Conservation (phyloP, 1,140 invertebrate genomes). For the Drosophila setifemur region DNA sequence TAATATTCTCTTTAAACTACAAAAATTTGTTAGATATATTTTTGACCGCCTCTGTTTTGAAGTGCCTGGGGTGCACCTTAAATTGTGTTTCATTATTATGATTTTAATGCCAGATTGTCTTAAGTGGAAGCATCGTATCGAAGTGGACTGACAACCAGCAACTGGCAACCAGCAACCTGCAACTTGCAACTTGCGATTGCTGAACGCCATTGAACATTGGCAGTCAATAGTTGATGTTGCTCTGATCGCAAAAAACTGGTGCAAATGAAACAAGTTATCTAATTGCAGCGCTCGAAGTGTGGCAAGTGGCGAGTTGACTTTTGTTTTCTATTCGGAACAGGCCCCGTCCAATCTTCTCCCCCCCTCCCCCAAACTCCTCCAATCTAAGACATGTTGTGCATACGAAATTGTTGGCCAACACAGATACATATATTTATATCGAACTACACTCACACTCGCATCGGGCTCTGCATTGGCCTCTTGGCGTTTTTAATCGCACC, state of each 20-base stretch:
- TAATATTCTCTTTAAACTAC: too few species aligned
- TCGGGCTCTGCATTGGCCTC: slow-evolving; percentile 43
- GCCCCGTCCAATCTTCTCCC: slow-evolving; percentile 5
- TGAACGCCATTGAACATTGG: slow-evolving; percentile 79
- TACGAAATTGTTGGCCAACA: slow-evolving; percentile 66
- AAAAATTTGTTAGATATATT: not conserved
- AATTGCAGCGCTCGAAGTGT: slow-evolving; percentile 71
- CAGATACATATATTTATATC: not conserved
- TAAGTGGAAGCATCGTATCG: slow-evolving; percentile 54
- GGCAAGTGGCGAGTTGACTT: slow-evolving; percentile 78
- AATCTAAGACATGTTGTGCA: slow-evolving; percentile 59
- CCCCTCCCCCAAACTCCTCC: slow-evolving; percentile 20
- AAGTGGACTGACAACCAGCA: slow-evolving; percentile 28
- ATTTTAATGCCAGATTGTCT: slow-evolving; percentile 70
- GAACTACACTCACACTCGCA: slow-evolving; percentile 6
- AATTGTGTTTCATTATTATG: slow-evolving; percentile 79
- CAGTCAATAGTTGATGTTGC: slow-evolving; percentile 61
- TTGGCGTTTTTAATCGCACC: slow-evolving; percentile 73
- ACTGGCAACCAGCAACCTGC: slow-evolving; percentile 20
- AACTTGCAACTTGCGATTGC: slow-evolving; percentile 29
- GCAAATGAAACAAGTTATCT: slow-evolving; percentile 80
- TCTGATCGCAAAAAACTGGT: slow-evolving; percentile 58
- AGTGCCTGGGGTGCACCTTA: slow-evolving; percentile 62
- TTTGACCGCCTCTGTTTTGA: slow-evolving; percentile 1
- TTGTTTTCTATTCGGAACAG: slow-evolving; percentile 72